These are phyloP conservation scores for Xiphophorus maculatus DNA, from an alignment of 2,113 vertebrate genomes.

Conservation along the genomic window DNA sequence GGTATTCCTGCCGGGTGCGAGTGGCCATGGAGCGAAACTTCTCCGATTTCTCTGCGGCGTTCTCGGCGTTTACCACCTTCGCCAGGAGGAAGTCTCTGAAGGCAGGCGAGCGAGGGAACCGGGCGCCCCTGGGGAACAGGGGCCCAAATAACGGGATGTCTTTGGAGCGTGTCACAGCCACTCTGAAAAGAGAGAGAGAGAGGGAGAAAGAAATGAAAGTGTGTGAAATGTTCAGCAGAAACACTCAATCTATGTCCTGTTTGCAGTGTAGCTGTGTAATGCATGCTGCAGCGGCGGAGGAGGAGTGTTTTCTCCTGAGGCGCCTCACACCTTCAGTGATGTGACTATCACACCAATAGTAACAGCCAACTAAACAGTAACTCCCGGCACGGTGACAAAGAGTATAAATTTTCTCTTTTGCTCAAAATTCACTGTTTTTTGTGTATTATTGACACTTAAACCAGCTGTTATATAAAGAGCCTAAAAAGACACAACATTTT, in stretches of 20 bases:
- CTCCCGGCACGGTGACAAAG: not conserved
- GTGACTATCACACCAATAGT: not conserved
- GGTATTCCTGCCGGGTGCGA: conserved; percentile 89
- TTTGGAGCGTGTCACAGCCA: conserved; percentile 90
- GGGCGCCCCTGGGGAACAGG: conserved; percentile 83
- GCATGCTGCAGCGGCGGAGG: not conserved
- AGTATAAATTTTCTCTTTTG: not conserved
- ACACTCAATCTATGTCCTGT: conserved; percentile 37
- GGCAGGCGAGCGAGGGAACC: conserved; percentile 81
- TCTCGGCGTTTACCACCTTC: conserved; percentile 90
- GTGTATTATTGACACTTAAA: not conserved
- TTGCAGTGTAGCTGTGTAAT: conserved; percentile 9
- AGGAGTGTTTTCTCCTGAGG: conserved; percentile 2
- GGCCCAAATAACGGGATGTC: conserved; percentile 92
- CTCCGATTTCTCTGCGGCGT: conserved; percentile 87
- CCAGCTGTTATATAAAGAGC: not conserved
- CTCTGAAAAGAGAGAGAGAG: conserved; percentile 68
- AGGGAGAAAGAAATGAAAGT: conserved; percentile 13
- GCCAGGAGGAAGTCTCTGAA: conserved; percentile 90
- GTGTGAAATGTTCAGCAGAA: conserved; percentile 24
- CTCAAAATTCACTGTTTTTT: not conserved
- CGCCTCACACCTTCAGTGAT: not conserved
- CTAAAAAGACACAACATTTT: not conserved
- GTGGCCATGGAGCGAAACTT: conserved; percentile 94
- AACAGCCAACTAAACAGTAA: not conserved